phyloP scores from a whole-genome alignment of 2,113 vertebrate species.

The Toxotes chatareus region DNA sequence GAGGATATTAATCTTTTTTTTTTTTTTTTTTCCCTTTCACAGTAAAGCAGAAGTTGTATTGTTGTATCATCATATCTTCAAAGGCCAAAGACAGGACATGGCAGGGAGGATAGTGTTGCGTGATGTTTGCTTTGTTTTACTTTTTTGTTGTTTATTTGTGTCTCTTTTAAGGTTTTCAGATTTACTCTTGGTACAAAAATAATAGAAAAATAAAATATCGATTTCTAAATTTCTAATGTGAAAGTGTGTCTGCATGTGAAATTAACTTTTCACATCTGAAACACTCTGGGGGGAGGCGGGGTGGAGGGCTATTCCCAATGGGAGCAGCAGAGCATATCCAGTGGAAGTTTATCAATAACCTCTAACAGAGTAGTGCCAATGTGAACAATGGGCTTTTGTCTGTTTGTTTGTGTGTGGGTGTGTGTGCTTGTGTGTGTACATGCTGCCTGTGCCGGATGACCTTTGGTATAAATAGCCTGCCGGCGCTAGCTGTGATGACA shows the following conservation, averaged over 20 bases:
- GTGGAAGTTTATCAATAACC: constrained; percentile 79
- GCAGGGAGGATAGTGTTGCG: background rate
- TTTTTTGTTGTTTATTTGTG: background rate
- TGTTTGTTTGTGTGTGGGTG: constrained; percentile 66
- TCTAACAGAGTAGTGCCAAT: constrained; percentile 72
- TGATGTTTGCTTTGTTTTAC: constrained; percentile 3
- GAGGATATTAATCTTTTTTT: background rate
- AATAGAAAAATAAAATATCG: too few relatives aligned
- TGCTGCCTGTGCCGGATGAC: constrained; percentile 77
- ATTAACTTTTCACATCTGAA: constrained; percentile 24
- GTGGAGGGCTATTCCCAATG: constrained; percentile 26
- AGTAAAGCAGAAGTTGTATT: constrained; percentile 6
- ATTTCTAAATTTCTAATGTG: too few relatives aligned
- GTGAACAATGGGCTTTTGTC: constrained; percentile 67
- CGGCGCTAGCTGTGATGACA: constrained; percentile 82
- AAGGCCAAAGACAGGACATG: background rate
- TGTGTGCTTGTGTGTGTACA: constrained; percentile 68
- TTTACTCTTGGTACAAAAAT: background rate
- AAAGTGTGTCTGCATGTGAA: constrained; percentile 16
- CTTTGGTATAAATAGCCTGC: constrained; percentile 85
- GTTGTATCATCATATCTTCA: background rate
- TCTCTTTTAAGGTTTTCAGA: background rate
- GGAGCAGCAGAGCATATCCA: constrained; percentile 59
- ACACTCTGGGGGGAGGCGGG: background rate
- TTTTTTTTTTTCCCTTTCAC: background rate